Base-by-base conservation (phyloP, 2,888 invertebrate species). In the Holacanthella duospinosa region DNA sequence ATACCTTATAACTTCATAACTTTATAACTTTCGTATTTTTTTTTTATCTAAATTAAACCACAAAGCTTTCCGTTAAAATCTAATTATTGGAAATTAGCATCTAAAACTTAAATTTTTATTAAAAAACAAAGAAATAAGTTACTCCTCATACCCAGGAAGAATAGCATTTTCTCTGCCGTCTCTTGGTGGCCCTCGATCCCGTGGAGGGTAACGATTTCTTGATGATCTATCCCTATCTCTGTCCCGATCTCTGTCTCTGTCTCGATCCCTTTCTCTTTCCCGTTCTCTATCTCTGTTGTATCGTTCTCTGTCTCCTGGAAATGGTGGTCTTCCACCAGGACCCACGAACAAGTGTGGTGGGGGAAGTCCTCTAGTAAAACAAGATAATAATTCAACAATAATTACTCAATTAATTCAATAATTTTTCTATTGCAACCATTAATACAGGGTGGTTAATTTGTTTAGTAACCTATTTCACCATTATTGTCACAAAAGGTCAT, bases 241-340 rank as follows among this genome's bases (percentile, higher is more conserved):
- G 4, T 66, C 64, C 24, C 63, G 27, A 21, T 43, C 54, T 36
- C 28, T 43, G 26, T 60, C 61, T 29, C 62, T 62, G 1, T 62
- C 62, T 27, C 64, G 43, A 12, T 59, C 59, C 55, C 65, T 2
- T 25, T 53, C 57, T 57, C 68, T 48, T 57, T 63, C 44, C 36
- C 58, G n/a, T 2, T 60, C 60, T 2, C 55, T 2, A 16, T 53
- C 28, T 29, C 25, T 53, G 16, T 36, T 21, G n/a, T n/a, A 64
- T 43, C 59, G 43, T 2, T 62, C 61, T 55, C 60, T 57, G 21
- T 62, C 44, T 29, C 64, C 55, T 36, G 55, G 43, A 6, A 56
- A 58, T 26, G 36, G 36, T 36, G 9, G 36, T 9, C 9, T 6
- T 36, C 36, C 36, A 16, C 36, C 36, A 16, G 19, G 48, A 4